Base-by-base conservation (phyloP, 1,140 invertebrate genomes). In the Zaprionus ghesquierei region DNA sequence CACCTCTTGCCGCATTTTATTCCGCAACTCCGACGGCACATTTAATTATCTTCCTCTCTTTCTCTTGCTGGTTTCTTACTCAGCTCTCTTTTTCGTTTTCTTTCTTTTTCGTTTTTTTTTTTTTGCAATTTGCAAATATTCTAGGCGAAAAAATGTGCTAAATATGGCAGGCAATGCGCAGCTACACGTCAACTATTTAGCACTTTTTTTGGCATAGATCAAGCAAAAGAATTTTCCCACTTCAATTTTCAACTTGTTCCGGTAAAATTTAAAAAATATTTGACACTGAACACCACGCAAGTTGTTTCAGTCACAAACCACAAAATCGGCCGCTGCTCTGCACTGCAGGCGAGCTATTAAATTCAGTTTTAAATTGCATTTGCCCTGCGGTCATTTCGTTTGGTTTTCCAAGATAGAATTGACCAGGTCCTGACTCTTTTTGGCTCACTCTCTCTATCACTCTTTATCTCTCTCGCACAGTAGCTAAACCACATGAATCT, bases 141-240 rank as follows among this genome's bases (percentile, higher is more conserved):
- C 54, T 41, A 35, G 35, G 61, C 75, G n/a, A 82, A 86, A 87
- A 87, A 86, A 79, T 51, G 76, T 82, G 75, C 82, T 87, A 86
- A 87, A 86, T 82, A 73, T 44, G 63, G 33, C 50, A 64, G 64
- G 20, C 50, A 63, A 62, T 46, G 53, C 20, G 31, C 49, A 64
- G n/a, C 25, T 27, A 46, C 66, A 6, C 62, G 35, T 51, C 29
- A 46, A 38, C 65, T 79, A 86, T 86, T 82, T 87, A 86, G 72
- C 82, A 79, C 82, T 44, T 76, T 76, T 75, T 87, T 79, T 79
- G 70, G 49, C 60, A 61, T 59, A 59, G 63, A 55, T 68, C 46
- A 61, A 46, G 75, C 50, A 69, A 75, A 69, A 23, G 54, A 31
- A 22, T 49, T 62, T 66, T 71, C 3, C n/a, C 20, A 62, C 20